Evolutionary conservation across 2,888 invertebrate species (phyloP).

Genomic region (Phengaris arion): DNA sequence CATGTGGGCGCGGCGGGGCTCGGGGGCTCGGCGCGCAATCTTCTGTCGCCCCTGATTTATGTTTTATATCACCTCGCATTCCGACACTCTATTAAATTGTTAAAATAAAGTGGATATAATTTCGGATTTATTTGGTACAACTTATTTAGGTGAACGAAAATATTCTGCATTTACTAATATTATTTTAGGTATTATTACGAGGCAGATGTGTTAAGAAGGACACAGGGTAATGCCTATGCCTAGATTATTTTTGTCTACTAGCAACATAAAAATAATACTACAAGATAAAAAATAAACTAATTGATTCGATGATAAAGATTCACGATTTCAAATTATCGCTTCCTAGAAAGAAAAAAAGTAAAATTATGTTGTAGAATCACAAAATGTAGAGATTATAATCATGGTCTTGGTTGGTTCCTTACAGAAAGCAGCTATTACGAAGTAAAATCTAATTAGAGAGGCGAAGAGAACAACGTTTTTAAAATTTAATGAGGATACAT

Average conservation of each 20-base stretch:
- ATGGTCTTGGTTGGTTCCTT: background rate
- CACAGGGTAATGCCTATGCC: too few species aligned
- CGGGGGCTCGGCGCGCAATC: constrained; percentile 44
- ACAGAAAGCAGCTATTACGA: background rate
- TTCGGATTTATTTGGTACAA: background rate
- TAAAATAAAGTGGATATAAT: constrained; percentile 14
- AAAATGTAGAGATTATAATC: constrained; percentile 2
- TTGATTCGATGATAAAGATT: background rate
- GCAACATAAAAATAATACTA: too few species aligned
- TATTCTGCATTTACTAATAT: background rate
- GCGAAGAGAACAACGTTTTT: background rate
- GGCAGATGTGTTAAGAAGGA: too few species aligned
- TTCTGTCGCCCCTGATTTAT: constrained; percentile 40
- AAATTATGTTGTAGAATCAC: background rate
- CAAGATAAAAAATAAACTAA: background rate
- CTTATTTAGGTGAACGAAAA: background rate
- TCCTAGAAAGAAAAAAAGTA: background rate
- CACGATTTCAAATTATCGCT: background rate
- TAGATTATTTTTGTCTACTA: too few species aligned
- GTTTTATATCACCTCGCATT: constrained; percentile 32
- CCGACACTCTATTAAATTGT: constrained; percentile 34
- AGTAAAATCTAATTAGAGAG: background rate
- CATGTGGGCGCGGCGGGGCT: constrained; percentile 42
- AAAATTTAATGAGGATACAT: background rate
- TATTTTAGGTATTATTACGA: background rate